Evolutionary conservation across 2,888 invertebrate species (phyloP).

Genomic region (Drosophila kokeensis): DNA sequence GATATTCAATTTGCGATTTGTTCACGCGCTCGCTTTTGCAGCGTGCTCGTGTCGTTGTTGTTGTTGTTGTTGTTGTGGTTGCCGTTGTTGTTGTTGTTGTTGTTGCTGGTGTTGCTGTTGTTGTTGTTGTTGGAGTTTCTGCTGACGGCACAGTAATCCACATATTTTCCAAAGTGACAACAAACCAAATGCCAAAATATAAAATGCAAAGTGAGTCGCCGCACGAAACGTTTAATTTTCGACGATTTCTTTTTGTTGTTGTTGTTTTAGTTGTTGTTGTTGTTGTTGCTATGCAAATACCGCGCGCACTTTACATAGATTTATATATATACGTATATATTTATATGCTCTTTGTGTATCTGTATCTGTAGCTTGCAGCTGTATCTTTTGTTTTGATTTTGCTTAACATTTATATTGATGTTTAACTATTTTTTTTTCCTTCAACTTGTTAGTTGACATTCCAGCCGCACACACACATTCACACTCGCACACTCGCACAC

Average conservation of each 20-base stretch:
- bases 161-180: constrained; percentile 67
- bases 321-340: not conserved
- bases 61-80: not conserved
- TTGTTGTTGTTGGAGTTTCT: constrained; percentile 52
- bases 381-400: constrained; percentile 38
- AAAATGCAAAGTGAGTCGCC: constrained; percentile 43
- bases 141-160: constrained; percentile 76
- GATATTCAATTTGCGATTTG: constrained; percentile 48
- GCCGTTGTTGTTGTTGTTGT: constrained; percentile 11
- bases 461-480: constrained; percentile 37
- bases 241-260: constrained; percentile 33
- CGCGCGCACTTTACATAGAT: constrained; percentile 36
- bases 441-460: constrained; percentile 80
- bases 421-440: constrained; percentile 25
- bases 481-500: constrained; percentile 30
- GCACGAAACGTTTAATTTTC: constrained; percentile 37
- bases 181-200: constrained; percentile 45
- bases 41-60: constrained; percentile 39
- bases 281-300: constrained; percentile 40
- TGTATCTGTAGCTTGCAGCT: constrained; percentile 31
- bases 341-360: constrained; percentile 18
- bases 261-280: constrained; percentile 6
- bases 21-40: constrained; percentile 45
- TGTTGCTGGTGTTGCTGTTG: constrained; percentile 15
- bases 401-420: constrained; percentile 18